Conservation (phyloP, 2,888 invertebrate genomes). For the Himalopsyche anomala region DNA sequence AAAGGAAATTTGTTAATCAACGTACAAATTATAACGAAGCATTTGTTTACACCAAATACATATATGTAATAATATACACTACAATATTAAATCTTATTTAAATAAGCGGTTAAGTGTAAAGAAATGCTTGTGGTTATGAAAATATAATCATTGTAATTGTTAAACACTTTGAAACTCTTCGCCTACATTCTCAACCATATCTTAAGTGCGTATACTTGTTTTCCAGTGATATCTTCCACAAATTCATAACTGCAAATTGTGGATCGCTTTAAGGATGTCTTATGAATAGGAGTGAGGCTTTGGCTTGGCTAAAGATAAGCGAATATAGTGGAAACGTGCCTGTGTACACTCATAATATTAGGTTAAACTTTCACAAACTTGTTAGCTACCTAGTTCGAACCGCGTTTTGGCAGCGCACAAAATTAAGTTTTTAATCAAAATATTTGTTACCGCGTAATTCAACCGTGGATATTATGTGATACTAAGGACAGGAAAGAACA, state of each 20-base stretch:
- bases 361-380: conserved; percentile 42
- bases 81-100: too few relatives aligned
- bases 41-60: too few relatives aligned
- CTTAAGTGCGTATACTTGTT: neutral
- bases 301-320: conserved; percentile 45
- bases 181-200: neutral
- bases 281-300: conserved; percentile 41
- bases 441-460: neutral
- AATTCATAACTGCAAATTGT: conserved; percentile 54
- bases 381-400: neutral
- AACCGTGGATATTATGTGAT: neutral
- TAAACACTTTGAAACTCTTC: neutral
- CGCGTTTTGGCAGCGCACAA: conserved; percentile 2
- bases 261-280: conserved; percentile 45
- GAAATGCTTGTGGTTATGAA: neutral
- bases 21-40: too few relatives aligned
- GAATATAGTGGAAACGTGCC: conserved; percentile 44
- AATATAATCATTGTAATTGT: neutral
- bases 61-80: too few relatives aligned
- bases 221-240: conserved; percentile 8
- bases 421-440: conserved; percentile 43
- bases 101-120: too few relatives aligned
- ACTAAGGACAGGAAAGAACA: too few relatives aligned
- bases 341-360: conserved; percentile 37
- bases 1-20: too few relatives aligned